phyloP scores from a whole-genome alignment of 2,113 vertebrate species.

The Epinephelus lanceolatus region DNA sequence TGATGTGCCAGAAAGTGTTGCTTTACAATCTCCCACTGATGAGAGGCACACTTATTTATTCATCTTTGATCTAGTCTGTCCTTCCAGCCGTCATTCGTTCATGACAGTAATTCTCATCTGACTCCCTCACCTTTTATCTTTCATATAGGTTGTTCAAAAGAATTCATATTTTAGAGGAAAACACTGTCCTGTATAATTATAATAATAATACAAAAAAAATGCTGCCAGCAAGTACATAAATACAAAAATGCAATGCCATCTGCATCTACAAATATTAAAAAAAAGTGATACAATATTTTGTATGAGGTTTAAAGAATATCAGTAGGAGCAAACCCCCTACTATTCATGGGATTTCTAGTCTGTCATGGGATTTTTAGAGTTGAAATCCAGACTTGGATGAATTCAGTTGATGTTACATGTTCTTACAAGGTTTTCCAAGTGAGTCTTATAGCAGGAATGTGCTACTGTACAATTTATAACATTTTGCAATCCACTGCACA shows the following conservation, averaged over 20 bases:
- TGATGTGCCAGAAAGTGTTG: constrained; percentile 43
- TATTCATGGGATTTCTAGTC: neutral
- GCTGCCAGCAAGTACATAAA: too few relatives aligned
- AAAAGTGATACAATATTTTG: neutral
- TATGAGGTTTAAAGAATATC: neutral
- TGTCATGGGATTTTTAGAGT: neutral
- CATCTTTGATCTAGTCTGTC: constrained; percentile 8
- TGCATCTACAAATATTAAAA: neutral
- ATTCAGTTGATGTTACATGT: neutral
- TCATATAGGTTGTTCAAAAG: neutral
- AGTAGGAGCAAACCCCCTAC: too few relatives aligned
- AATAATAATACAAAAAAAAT: neutral
- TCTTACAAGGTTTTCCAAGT: neutral
- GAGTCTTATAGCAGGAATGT: neutral
- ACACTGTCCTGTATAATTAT: neutral
- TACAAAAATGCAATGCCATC: neutral
- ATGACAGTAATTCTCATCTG: neutral
- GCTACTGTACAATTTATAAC: neutral
- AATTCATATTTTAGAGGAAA: neutral
- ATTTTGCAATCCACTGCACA: neutral
- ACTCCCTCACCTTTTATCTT: neutral
- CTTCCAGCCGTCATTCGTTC: neutral
- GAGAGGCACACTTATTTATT: constrained; percentile 4
- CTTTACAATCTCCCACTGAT: constrained; percentile 26
- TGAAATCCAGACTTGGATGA: neutral